Conservation (phyloP, 2,888 invertebrate species). For the Lithosia quadra region DNA sequence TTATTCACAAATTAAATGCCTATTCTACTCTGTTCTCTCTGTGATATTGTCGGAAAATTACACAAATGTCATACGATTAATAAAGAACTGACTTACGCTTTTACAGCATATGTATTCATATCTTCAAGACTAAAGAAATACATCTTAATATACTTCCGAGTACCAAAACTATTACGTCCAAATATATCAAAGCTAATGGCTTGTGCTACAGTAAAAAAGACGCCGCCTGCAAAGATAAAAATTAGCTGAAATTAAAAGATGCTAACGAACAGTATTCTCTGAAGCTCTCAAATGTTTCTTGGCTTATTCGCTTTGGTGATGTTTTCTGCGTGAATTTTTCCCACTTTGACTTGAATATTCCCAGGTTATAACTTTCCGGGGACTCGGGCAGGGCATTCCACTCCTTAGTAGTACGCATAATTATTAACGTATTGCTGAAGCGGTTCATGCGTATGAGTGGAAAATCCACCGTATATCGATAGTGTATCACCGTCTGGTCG, state of each 20-base stretch:
- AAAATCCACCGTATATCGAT: too few relatives aligned
- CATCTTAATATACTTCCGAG: constrained; percentile 42
- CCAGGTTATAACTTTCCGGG: too few relatives aligned
- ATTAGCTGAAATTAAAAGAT: constrained; percentile 87
- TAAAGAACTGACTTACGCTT: background rate
- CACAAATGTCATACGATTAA: too few relatives aligned
- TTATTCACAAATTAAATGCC: too few relatives aligned
- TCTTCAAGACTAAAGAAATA: background rate
- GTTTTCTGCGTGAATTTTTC: constrained; percentile 30
- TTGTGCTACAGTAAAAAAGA: constrained; percentile 81
- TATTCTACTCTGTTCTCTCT: too few relatives aligned
- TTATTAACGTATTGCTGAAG: too few relatives aligned
- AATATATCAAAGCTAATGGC: constrained; percentile 74
- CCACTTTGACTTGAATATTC: too few relatives aligned
- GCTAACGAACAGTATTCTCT: constrained; percentile 85
- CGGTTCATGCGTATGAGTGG: too few relatives aligned
- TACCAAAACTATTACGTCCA: constrained; percentile 60
- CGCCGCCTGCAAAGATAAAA: constrained; percentile 81
- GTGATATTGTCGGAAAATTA: too few relatives aligned
- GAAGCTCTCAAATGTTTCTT: constrained; percentile 43
- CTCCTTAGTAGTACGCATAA: too few relatives aligned
- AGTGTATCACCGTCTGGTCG: too few relatives aligned
- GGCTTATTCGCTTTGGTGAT: constrained; percentile 46
- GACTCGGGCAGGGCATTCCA: too few relatives aligned
- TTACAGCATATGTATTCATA: background rate